Evolutionary conservation across 30 jellyfish, hydroid and myxozoan species (phyloP).

Genomic region (Rhopilema esculentum): DNA sequence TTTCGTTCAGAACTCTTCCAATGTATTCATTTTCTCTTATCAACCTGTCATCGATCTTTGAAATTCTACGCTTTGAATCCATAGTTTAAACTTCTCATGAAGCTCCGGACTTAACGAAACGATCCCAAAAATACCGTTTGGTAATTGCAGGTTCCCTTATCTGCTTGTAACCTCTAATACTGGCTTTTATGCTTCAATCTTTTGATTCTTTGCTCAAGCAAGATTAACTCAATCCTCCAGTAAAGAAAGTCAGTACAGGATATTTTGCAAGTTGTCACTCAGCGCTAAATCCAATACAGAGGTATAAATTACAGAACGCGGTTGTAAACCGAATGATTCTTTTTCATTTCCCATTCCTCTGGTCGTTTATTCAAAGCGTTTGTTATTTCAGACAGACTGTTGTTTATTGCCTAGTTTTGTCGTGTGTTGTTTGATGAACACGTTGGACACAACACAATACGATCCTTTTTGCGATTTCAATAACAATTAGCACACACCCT

Average conservation of each 20-base stretch:
- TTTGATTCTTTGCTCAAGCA: background rate
- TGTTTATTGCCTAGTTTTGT: too few relatives aligned
- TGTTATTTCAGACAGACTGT: background rate
- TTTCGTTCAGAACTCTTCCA: constrained; percentile 41
- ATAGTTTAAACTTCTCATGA: background rate
- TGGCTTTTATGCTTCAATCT: background rate
- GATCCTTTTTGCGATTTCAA: too few relatives aligned
- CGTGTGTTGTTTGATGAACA: too few relatives aligned
- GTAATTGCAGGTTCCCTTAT: background rate
- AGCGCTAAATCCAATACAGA: background rate
- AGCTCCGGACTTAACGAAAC: background rate
- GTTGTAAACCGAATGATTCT: background rate
- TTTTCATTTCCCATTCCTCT: background rate
- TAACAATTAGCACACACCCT: too few relatives aligned
- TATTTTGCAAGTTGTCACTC: background rate
- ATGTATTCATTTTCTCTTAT: constrained; percentile 57
- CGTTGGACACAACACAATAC: too few relatives aligned
- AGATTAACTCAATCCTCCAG: background rate
- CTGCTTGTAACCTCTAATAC: background rate
- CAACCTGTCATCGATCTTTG: constrained; percentile 35
- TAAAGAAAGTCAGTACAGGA: background rate
- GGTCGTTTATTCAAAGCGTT: too few relatives aligned
- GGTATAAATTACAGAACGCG: background rate
- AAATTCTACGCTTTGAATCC: constrained; percentile 52
- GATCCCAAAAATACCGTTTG: background rate